Percentiles rank a stretch among this genome's conserved stretches.
These are phyloP conservation scores for Dendrophyllia cribrosa DNA, from an alignment of 64 coral and sea anemone genomes.

Conservation along the genomic window DNA sequence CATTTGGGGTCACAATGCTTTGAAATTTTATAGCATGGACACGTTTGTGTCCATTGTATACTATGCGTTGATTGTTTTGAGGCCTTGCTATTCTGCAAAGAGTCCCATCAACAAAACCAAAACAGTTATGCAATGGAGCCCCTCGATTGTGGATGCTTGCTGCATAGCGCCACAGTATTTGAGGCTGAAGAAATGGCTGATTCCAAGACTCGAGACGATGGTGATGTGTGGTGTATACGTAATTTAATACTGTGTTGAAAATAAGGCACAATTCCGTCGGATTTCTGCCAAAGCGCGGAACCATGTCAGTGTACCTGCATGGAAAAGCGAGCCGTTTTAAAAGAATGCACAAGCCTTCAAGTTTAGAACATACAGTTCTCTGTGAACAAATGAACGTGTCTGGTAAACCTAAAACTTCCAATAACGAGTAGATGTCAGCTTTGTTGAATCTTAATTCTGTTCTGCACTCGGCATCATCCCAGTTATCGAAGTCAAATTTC, in stretches of 20 bases:
- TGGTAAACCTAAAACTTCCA: slow-evolving; percentile 1
- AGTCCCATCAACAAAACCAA: slow-evolving; percentile 55
- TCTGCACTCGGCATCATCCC: slow-evolving; percentile 5
- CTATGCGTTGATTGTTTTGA: neutral
- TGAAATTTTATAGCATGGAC: neutral
- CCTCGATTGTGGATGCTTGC: slow-evolving; percentile 8
- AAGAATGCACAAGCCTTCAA: slow-evolving; percentile 50
- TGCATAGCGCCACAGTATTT: slow-evolving; percentile 9
- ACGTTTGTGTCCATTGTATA: slow-evolving; percentile 67
- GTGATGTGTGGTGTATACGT: neutral
- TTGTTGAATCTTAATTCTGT: slow-evolving; percentile 46
- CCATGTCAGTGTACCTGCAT: slow-evolving; percentile 64
- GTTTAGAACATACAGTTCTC: slow-evolving; percentile 19
- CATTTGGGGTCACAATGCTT: neutral
- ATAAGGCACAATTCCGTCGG: slow-evolving; percentile 47
- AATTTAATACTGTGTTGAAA: slow-evolving; percentile 6
- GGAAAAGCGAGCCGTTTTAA: slow-evolving; percentile 60
- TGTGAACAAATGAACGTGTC: slow-evolving; percentile 55
- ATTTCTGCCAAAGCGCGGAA: slow-evolving; percentile 18
- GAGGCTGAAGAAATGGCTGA: slow-evolving; percentile 35
- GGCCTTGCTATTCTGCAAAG: slow-evolving; percentile 15
- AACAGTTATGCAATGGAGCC: slow-evolving; percentile 46
- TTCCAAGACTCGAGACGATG: slow-evolving; percentile 58
- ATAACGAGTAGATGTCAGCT: neutral
- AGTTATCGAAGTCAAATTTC: slow-evolving; percentile 21